Evolutionary conservation across 2,888 invertebrate genomes (phyloP).

Genomic region (Apoda limacodes): DNA sequence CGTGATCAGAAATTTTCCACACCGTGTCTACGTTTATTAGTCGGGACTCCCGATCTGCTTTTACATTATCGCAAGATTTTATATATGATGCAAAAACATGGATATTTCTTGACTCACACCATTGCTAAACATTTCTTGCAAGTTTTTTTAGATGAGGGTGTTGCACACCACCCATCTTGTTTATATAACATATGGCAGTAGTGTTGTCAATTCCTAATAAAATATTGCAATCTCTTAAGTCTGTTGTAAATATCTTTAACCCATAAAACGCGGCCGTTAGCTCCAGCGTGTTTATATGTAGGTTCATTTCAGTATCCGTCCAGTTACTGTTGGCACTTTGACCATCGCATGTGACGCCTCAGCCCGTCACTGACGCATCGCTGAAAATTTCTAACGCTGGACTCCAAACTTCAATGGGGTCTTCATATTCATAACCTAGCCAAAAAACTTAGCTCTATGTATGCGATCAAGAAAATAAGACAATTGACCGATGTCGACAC

Average conservation of each 20-base stretch:
- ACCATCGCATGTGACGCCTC: slow-evolving; percentile 1
- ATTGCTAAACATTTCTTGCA: slow-evolving; percentile 10
- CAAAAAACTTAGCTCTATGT: too few relatives aligned
- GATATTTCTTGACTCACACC: slow-evolving; percentile 9
- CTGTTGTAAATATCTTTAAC: slow-evolving; percentile 5
- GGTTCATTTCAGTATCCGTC: neutral
- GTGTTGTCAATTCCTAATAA: slow-evolving; percentile 13
- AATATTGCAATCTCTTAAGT: slow-evolving; percentile 1
- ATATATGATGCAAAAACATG: slow-evolving; percentile 15
- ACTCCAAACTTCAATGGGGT: too few relatives aligned
- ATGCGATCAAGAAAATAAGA: too few relatives aligned
- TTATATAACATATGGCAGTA: slow-evolving; percentile 14
- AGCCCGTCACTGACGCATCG: neutral
- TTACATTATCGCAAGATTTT: slow-evolving; percentile 9
- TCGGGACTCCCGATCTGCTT: slow-evolving; percentile 12
- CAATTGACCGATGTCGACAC: too few relatives aligned
- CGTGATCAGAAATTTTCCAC: slow-evolving; percentile 6
- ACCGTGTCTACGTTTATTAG: slow-evolving; percentile 8
- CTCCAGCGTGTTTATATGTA: slow-evolving; percentile 9
- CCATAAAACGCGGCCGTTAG: slow-evolving; percentile 6
- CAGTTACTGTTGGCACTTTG: slow-evolving; percentile 4
- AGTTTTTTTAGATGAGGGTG: slow-evolving; percentile 9
- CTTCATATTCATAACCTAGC: too few relatives aligned
- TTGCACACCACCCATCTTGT: slow-evolving; percentile 11
- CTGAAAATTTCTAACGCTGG: neutral